These are phyloP conservation scores for Vanessa atalanta DNA, from an alignment of 1,140 invertebrate species.

Conservation along the genomic window DNA sequence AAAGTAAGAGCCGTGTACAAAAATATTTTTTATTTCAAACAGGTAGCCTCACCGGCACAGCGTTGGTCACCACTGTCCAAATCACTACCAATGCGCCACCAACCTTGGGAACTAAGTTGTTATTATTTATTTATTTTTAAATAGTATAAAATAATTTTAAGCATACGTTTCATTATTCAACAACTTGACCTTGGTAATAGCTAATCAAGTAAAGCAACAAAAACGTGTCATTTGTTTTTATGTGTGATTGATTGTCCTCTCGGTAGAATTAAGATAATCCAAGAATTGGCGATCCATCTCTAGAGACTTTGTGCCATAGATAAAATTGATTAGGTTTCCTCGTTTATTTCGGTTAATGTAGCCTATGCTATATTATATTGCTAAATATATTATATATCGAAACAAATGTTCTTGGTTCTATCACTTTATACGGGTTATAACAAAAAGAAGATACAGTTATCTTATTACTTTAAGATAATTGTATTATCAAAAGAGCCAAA, in stretches of 20 bases:
- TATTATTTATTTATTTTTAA: neutral
- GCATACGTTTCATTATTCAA: neutral
- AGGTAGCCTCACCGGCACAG: too few species aligned
- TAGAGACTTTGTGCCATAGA: constrained; percentile 10
- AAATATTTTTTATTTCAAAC: too few species aligned
- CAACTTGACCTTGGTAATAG: neutral
- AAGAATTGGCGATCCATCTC: constrained; percentile 48
- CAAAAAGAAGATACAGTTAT: too few species aligned
- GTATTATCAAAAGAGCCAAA: too few species aligned
- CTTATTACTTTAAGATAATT: too few species aligned
- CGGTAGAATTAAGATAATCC: constrained; percentile 55
- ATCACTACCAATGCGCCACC: too few species aligned
- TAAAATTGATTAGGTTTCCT: constrained; percentile 17
- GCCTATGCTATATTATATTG: neutral
- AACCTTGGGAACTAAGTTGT: too few species aligned
- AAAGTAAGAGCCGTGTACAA: too few species aligned
- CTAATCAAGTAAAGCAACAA: constrained; percentile 28
- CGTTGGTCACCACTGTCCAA: too few species aligned
- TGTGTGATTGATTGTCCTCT: constrained; percentile 55
- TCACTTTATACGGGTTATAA: too few species aligned
- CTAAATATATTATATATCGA: neutral
- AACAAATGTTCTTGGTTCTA: too few species aligned
- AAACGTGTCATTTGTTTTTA: constrained; percentile 51
- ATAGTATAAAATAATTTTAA: neutral
- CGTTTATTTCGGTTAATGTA: neutral